A percentile compares a stretch with the other conserved stretches of the same genome.
These are phyloP conservation scores for Hucho hucho DNA, from an alignment of 2,113 vertebrate species.

Conservation along the genomic window DNA sequence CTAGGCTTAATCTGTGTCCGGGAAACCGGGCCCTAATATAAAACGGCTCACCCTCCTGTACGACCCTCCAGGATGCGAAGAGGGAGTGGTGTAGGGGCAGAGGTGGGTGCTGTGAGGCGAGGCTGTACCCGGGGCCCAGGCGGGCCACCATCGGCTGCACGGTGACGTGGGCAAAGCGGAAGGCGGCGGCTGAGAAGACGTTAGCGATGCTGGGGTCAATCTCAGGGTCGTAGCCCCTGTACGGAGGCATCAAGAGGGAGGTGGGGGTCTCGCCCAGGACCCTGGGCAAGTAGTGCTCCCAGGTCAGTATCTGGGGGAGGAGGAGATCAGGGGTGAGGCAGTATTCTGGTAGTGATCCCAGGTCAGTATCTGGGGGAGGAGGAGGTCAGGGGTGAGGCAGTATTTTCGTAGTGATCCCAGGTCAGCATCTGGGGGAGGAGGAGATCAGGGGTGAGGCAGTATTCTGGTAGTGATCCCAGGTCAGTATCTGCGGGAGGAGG, in stretches of 20 bases:
- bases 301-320: conserved; percentile 71
- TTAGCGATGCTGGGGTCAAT: conserved; percentile 75
- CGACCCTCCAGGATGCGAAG: conserved; percentile 78
- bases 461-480: too few species aligned
- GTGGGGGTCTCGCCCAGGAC: conserved; percentile 64
- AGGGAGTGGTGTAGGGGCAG: conserved; percentile 77
- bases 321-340: neutral
- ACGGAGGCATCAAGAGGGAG: conserved; percentile 64
- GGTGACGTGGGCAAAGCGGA: conserved; percentile 80
- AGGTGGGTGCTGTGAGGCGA: conserved; percentile 62
- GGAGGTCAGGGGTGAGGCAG: neutral
- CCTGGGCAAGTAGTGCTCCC: conserved; percentile 75
- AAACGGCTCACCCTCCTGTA: conserved; percentile 70
- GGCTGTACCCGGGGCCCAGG: conserved; percentile 68
- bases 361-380: conserved; percentile 69
- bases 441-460: neutral
- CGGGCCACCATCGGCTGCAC: conserved; percentile 72
- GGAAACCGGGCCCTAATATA: neutral
- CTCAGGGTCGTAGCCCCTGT: conserved; percentile 62
- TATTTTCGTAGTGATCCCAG: conserved; percentile 70
- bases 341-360: conserved; percentile 74
- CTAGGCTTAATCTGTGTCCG: too few species aligned
- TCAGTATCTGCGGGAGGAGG: too few species aligned
- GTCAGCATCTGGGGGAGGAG: conserved; percentile 69
- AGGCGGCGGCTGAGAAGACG: conserved; percentile 75